phyloP scores from a whole-genome alignment of 2,797 vertebrate genomes.

The Sebastes oblongus region DNA sequence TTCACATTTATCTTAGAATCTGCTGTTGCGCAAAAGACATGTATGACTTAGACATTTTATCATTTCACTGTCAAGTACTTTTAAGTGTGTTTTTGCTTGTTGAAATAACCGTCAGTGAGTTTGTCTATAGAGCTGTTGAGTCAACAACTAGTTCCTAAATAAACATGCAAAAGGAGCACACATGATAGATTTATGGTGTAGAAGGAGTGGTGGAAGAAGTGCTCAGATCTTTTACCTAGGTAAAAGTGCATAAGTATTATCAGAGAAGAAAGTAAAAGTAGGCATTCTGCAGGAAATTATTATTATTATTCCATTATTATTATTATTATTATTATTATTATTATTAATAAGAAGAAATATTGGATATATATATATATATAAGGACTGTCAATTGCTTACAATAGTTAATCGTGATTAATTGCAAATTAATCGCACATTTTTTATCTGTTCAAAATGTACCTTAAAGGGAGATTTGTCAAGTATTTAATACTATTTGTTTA shows the following conservation, averaged over 20 bases:
- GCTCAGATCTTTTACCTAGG: background rate
- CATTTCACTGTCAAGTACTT: background rate
- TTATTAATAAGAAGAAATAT: no score
- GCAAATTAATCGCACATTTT: no score
- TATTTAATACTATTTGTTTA: no score
- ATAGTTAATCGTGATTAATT: no score
- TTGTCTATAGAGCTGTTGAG: background rate
- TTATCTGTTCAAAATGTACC: no score
- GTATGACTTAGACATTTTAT: background rate
- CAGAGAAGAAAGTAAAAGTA: background rate
- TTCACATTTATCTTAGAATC: background rate
- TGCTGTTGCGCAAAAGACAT: background rate
- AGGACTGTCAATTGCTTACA: no score
- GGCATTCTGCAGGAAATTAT: background rate
- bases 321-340: background rate
- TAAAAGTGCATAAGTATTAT: background rate
- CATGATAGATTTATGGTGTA: background rate
- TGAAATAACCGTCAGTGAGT: background rate
- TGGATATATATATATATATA: no score
- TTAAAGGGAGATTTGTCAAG: no score
- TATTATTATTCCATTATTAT: background rate
- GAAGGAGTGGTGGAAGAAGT: background rate
- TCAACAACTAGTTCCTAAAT: conserved; percentile 13
- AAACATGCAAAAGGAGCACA: conserved; percentile 16
- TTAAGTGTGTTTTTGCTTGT: background rate